Percentiles rank a stretch among this genome's conserved stretches.
Conservation (phyloP, 92 coral and sea anemone genomes). For the Phymanthus crucifer region DNA sequence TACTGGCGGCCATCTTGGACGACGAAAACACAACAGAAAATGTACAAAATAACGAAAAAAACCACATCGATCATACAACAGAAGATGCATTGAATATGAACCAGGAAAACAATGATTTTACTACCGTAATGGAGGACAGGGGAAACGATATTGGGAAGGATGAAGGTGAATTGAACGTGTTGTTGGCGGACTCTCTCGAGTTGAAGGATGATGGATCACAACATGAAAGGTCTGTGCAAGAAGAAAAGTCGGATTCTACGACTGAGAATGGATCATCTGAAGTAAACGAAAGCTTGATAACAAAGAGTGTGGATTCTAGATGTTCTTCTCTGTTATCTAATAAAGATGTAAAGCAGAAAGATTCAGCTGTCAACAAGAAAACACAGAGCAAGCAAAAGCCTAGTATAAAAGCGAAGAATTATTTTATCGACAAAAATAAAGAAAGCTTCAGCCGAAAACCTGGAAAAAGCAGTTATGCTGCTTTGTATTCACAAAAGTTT, state of each 20-base stretch:
- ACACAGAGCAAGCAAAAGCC: conserved; percentile 19
- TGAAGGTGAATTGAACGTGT: conserved; percentile 12
- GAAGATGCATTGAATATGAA: neutral
- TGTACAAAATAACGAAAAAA: neutral
- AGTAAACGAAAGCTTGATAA: neutral
- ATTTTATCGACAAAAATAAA: conserved; percentile 66
- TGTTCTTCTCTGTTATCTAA: neutral
- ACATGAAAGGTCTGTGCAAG: neutral
- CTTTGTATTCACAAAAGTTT: conserved; percentile 42
- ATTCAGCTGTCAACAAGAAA: conserved; percentile 7
- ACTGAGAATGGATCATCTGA: neutral
- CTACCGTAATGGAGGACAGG: conserved; percentile 7
- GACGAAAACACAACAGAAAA: conserved; percentile 10
- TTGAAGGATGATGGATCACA: conserved; percentile 20
- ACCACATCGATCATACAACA: neutral
- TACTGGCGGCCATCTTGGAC: conserved; percentile 78
- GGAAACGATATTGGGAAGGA: conserved; percentile 9
- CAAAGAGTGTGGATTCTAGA: conserved; percentile 2
- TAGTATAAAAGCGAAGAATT: conserved; percentile 2
- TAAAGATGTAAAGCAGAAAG: conserved; percentile 9
- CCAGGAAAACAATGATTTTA: neutral
- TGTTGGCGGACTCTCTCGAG: conserved; percentile 55
- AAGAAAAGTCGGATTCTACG: neutral
- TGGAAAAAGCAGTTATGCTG: conserved; percentile 53
- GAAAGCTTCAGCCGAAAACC: conserved; percentile 35